Conservation (phyloP, 2,888 invertebrate species). For the Dyspetes luteomarginatus region DNA sequence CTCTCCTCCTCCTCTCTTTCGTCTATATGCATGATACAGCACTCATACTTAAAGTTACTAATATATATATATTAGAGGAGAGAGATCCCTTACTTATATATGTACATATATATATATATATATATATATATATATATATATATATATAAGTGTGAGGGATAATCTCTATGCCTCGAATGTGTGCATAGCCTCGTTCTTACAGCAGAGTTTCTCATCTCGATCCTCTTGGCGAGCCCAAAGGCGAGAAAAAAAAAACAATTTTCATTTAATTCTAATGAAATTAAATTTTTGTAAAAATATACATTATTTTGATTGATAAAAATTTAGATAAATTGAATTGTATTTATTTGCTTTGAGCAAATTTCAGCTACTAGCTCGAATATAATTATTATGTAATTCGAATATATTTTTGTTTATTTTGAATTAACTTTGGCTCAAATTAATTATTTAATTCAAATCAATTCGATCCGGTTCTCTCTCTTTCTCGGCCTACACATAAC, state of each 20-base stretch:
- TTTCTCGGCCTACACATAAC: no score
- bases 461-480: background rate
- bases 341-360: no score
- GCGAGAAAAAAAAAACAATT: background rate
- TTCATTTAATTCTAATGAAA: no score
- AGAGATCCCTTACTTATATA: conserved; percentile 6
- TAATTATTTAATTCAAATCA: background rate
- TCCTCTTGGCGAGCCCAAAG: no score
- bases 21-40: conserved; percentile 17
- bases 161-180: conserved; percentile 21
- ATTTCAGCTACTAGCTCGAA: no score
- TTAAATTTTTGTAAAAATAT: no score
- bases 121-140: conserved; percentile 31
- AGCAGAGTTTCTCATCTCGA: conserved; percentile 54
- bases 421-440: no score
- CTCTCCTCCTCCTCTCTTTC: conserved; percentile 44
- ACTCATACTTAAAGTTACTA: conserved; percentile 27
- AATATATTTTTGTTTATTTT: no score
- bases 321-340: no score
- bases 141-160: conserved; percentile 20
- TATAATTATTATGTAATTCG: no score
- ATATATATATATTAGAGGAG: background rate
- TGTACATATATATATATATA: background rate
- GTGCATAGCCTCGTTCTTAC: conserved; percentile 39
- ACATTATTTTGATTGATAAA: no score